A percentile compares a stretch with the other conserved stretches of the same genome.
phyloP scores from a whole-genome alignment of 2,888 invertebrate species.

The Nymphalis c-album region DNA sequence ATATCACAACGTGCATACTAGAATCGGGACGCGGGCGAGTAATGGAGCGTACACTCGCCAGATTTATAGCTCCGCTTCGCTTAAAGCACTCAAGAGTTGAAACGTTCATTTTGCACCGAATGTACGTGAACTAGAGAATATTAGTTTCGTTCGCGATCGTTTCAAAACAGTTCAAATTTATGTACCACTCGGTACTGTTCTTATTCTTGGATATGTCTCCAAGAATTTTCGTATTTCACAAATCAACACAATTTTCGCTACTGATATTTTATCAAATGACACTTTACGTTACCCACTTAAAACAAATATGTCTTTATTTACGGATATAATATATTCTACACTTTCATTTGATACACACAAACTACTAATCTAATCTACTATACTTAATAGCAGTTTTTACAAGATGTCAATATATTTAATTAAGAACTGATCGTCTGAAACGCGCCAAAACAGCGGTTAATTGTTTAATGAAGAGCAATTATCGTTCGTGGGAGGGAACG shows the following conservation, averaged over 20 bases:
- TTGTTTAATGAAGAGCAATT: conserved; percentile 75
- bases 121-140: conserved; percentile 43
- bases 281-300: neutral
- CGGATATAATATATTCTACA: neutral
- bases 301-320: neutral
- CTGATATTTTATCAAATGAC: neutral
- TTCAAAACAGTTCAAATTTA: conserved; percentile 42
- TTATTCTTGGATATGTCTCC: conserved; percentile 15
- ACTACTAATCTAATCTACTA: no score
- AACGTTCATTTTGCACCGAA: conserved; percentile 48
- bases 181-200: conserved; percentile 25
- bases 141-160: conserved; percentile 46
- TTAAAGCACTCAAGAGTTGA: conserved; percentile 48
- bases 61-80: conserved; percentile 49
- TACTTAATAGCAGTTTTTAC: neutral
- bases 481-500: conserved; percentile 55
- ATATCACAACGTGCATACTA: conserved; percentile 36
- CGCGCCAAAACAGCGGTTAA: conserved; percentile 58
- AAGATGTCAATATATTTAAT: conserved; percentile 37
- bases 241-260: conserved; percentile 4
- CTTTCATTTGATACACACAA: no score
- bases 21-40: conserved; percentile 43
- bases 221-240: conserved; percentile 7
- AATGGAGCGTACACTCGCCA: conserved; percentile 50
- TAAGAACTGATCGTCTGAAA: conserved; percentile 36